Evolutionary conservation across 1,140 invertebrate genomes (phyloP).

Genomic region (Penaeus chinensis): DNA sequence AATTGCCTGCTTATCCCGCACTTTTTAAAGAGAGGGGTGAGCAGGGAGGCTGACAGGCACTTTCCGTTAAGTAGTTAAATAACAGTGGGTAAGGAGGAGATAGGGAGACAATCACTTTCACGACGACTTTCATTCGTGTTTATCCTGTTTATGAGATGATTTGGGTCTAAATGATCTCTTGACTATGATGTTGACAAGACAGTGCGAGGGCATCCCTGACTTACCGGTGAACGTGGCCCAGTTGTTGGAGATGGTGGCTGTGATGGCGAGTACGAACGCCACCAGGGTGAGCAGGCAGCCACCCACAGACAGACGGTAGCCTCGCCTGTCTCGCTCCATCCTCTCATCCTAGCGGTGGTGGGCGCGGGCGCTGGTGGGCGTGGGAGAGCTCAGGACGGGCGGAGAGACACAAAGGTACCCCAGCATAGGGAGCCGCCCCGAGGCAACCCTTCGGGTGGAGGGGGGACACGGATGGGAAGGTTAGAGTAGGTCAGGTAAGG

Average conservation of each 20-base stretch:
- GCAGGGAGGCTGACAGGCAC: no score
- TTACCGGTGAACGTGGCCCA: slow-evolving; percentile 48
- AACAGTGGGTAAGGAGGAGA: no score
- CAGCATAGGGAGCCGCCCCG: neutral
- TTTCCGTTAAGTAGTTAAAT: no score
- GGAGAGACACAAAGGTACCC: neutral
- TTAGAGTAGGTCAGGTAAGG: neutral
- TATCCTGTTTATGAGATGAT: no score
- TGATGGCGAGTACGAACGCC: slow-evolving; percentile 38
- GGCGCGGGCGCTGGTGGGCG: neutral
- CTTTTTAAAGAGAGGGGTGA: no score
- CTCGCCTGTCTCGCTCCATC: slow-evolving; percentile 51
- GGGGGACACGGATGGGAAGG: neutral
- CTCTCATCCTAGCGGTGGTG: slow-evolving; percentile 34
- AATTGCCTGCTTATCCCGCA: no score
- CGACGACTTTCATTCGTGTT: no score
- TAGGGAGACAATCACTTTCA: no score
- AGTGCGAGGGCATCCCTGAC: neutral
- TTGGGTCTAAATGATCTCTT: no score
- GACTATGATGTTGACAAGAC: no score
- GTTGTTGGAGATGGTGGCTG: slow-evolving; percentile 29
- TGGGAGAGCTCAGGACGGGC: neutral
- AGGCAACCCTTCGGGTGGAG: neutral
- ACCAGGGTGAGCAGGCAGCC: slow-evolving; percentile 37
- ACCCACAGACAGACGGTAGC: slow-evolving; percentile 41